Base-by-base conservation (phyloP, 2,113 vertebrate genomes). In the Alaudala cheleensis region DNA sequence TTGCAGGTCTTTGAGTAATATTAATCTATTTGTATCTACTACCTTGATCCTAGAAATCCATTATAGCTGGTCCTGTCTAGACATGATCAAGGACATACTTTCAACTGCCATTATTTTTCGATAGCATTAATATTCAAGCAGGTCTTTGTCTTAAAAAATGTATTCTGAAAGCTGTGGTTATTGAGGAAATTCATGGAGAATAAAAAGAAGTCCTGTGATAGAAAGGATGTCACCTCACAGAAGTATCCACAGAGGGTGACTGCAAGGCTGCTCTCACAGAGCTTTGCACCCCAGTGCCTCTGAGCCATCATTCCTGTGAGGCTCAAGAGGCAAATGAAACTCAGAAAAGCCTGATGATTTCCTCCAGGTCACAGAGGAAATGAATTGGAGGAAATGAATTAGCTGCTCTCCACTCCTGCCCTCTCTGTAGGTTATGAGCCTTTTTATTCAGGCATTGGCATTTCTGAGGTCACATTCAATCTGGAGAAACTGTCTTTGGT, bases 1-100 rank as follows among this genome's bases (percentile, higher is more conserved):
- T 66, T 81, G 45, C 79, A 76, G 79, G 82, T 73, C 56, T 88
- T 64, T 91, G 67, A 94, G 82, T 83, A 88, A 86, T 78, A 82
- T 86, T 86, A 65, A 86, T 83, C 95, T 90, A 90, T 94, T 97
- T 94, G 86, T 93, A 95, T 86, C 94, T 73, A 44, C 91, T 94
- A 81, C 88, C 86, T 88, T n/a, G 80, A n/a, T 94, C 60, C 82
- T 88, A 61, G 83, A 78, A 94, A 96, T 88, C 60, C 64, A 78
- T 94, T 96, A 88, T 73, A 93, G 71, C 67, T 62, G 64, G 47
- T 74, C 86, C 76, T 96, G 94, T 95, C 95, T 96, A 92, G 96
- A 95, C 88, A 18, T 78, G 91, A 96, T 94, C 91, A 93, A 96
- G 92, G 86, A 84, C 95, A 64, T 57, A 33, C 67, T 91, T 91